Base-by-base conservation (phyloP, 2,113 vertebrate genomes). In the Phycodurus eques region DNA sequence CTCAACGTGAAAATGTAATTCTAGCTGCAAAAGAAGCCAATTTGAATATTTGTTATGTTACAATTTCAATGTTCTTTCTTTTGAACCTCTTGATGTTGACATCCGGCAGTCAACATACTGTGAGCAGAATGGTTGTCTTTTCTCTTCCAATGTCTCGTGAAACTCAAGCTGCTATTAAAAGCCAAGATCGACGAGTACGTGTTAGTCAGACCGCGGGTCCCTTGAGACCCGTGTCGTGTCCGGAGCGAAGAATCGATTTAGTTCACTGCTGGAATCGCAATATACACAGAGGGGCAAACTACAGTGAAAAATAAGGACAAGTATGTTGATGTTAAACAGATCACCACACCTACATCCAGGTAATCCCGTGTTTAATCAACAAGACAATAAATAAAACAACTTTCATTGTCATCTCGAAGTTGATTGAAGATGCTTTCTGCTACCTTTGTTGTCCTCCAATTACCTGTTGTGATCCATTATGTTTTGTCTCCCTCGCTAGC, bases 361-460 rank as follows among this genome's bases (percentile, higher is more conserved):
- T 22, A 1, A 65, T 44, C 4, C 15, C 22, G 42, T 12, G 13
- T 42, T 63, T 10, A 19, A 42, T 42, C 13, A 20, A 42, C 61
- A 63, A 42, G 17, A 42, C 17, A 63, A 31, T 13, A 33, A 44
- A 66, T 22, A 62, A 68, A 47, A 12, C 56, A 2, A 61, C 10
- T 63, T 67, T 65, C 17, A 66, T 13, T 54, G 31, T 67, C 47
- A 43, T 67, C 8, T 67, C 39, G 62, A 62, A 35, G 19, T 67
- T 27, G 39, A n/a, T 39, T n/a, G 8, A 63, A n/a, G 43, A 72
- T 44, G 39, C 15, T 54, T 57, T 71, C 43, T n/a, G 14, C 43
- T 49, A 47, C 47, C 51, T 53, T n/a, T 64, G 7, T 13, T 66
- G 22, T 67, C 65, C 65, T 49, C 39, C 66, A 27, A 8, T 47